Percentiles rank a stretch among this genome's conserved stretches.
Conservation (phyloP, 2,113 vertebrate species). For the Tilapia sparmanii region DNA sequence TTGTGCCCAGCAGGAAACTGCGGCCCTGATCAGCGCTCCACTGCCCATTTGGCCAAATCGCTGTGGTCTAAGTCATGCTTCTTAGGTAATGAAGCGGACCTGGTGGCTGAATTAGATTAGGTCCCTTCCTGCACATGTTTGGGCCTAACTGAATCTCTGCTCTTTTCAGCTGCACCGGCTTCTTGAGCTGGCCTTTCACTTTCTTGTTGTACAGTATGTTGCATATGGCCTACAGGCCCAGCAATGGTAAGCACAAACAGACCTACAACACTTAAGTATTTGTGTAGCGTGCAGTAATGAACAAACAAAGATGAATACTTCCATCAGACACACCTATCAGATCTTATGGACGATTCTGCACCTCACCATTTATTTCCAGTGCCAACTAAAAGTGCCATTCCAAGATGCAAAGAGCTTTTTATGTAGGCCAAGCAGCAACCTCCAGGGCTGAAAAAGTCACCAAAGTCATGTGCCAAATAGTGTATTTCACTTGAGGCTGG, state of each 20-base stretch:
- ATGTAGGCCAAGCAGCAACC: neutral
- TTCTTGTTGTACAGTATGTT: neutral
- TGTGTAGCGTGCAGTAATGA: neutral
- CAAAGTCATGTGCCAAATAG: neutral
- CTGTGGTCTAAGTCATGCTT: neutral
- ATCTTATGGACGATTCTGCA: neutral
- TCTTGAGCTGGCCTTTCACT: slow-evolving; percentile 16
- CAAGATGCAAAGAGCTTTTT: neutral
- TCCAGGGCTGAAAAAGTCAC: neutral
- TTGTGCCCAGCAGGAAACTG: slow-evolving; percentile 55
- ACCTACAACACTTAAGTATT: neutral
- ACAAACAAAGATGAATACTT: neutral
- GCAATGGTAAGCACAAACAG: neutral
- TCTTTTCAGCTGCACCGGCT: slow-evolving; percentile 9
- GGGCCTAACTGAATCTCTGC: neutral
- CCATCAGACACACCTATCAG: neutral
- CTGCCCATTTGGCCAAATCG: slow-evolving; percentile 30
- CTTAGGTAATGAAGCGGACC: slow-evolving; percentile 18
- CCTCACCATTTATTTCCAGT: neutral
- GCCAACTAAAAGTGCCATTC: neutral
- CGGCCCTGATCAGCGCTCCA: slow-evolving; percentile 25
- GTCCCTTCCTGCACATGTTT: neutral
- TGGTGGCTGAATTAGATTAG: neutral
- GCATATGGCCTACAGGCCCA: slow-evolving; percentile 37
- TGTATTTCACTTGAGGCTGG: neutral